Conservation (phyloP, 2,797 vertebrate genomes). For the Pagetopsis macropterus region DNA sequence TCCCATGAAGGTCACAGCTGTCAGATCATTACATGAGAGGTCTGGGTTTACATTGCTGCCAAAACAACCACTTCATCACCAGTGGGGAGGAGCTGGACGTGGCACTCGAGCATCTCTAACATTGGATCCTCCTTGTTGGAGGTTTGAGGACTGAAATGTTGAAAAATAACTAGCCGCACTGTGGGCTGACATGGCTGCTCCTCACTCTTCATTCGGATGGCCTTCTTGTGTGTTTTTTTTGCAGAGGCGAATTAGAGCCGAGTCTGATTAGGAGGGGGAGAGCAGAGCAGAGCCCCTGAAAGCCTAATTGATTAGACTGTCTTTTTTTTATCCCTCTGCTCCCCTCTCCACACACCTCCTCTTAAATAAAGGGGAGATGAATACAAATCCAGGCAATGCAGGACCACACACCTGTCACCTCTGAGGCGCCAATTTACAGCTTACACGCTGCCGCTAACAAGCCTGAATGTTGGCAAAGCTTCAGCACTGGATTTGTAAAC, state of each 20-base stretch:
- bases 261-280: constrained; percentile 73
- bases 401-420: constrained; percentile 78
- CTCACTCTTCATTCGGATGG: constrained; percentile 62
- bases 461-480: constrained; percentile 59
- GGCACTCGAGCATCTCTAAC: constrained; percentile 37
- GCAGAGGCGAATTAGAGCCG: constrained; percentile 64
- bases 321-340: constrained; percentile 50
- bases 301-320: constrained; percentile 79
- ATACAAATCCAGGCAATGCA: constrained; percentile 74
- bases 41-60: constrained; percentile 53
- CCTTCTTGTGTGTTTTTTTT: constrained; percentile 56
- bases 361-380: constrained; percentile 74
- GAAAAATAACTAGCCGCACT: constrained; percentile 26
- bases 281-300: constrained; percentile 70
- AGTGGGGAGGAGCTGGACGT: constrained; percentile 40
- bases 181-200: constrained; percentile 44
- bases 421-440: constrained; percentile 72
- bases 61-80: constrained; percentile 64
- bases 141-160: constrained; percentile 40
- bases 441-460: constrained; percentile 66
- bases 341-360: constrained; percentile 52
- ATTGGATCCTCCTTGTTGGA: constrained; percentile 21
- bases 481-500: constrained; percentile 55
- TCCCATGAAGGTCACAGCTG: constrained; percentile 76
- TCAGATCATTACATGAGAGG: constrained; percentile 68